These are phyloP conservation scores for Atta colombica DNA, from an alignment of 1,140 invertebrate species.

Conservation along the genomic window DNA sequence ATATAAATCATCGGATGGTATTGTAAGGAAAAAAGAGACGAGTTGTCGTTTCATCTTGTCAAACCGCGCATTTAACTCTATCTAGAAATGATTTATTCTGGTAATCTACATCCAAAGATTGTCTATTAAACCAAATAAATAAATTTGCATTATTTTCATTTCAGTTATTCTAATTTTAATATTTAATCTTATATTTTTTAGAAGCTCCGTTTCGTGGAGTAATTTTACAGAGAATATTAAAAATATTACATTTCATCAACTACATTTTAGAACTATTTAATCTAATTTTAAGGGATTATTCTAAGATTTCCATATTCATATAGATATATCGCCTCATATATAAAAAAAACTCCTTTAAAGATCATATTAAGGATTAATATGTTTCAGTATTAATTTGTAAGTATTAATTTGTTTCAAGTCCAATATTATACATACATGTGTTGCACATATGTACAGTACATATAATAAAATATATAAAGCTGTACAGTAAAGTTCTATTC, in stretches of 20 bases:
- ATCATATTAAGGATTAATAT: not conserved
- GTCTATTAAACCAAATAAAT: not conserved
- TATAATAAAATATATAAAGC: constrained; percentile 26
- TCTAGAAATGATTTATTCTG: not conserved
- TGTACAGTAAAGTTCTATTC: not conserved
- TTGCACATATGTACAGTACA: not conserved
- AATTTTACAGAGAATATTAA: not conserved
- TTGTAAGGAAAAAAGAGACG: not conserved
- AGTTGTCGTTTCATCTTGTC: not conserved
- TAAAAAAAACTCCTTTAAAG: constrained; percentile 28
- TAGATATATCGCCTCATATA: not conserved
- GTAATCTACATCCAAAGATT: not conserved
- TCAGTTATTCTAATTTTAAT: not conserved
- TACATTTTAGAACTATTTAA: constrained; percentile 5
- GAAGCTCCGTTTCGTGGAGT: not conserved
- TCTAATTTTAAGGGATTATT: constrained; percentile 19
- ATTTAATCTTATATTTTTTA: not conserved
- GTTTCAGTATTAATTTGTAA: too few species aligned
- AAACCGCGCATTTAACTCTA: not conserved
- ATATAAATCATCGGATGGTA: constrained; percentile 11
- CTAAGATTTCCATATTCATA: not conserved
- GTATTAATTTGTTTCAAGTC: constrained; percentile 14
- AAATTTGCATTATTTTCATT: not conserved
- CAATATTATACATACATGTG: not conserved
- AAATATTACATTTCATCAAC: not conserved